Evolutionary conservation across 2,888 invertebrate genomes (phyloP).

Genomic region (Trimorus sp.): DNA sequence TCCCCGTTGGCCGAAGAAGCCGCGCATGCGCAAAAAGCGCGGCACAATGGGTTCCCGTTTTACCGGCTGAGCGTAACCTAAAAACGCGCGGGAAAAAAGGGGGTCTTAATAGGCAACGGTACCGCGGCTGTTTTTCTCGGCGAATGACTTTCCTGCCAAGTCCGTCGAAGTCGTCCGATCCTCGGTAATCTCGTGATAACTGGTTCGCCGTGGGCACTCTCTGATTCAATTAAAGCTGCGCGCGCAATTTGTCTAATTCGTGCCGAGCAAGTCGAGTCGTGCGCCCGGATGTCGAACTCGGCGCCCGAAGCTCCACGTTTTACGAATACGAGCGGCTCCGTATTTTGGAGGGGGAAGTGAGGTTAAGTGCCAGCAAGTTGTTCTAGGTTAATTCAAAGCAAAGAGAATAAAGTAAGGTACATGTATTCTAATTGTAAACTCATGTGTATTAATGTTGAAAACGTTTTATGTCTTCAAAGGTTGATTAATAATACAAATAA

Average conservation of each 20-base stretch:
- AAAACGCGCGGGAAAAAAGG: slow-evolving; percentile 2
- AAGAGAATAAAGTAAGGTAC: too few relatives aligned
- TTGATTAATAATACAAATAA: too few relatives aligned
- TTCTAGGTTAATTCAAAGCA: too few relatives aligned
- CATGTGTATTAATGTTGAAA: too few relatives aligned
- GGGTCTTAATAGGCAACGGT: slow-evolving; percentile 31
- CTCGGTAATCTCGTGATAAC: slow-evolving; percentile 35
- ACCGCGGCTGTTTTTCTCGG: slow-evolving; percentile 26
- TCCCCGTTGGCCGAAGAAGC: too few relatives aligned
- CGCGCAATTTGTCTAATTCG: slow-evolving; percentile 32
- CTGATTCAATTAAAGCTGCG: slow-evolving; percentile 39
- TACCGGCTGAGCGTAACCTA: slow-evolving; percentile 20
- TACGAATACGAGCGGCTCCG: too few relatives aligned
- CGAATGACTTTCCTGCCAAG: slow-evolving; percentile 18
- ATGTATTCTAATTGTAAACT: too few relatives aligned
- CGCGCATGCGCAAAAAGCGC: too few relatives aligned
- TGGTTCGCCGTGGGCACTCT: slow-evolving; percentile 20
- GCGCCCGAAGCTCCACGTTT: too few relatives aligned
- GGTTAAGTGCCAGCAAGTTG: too few relatives aligned
- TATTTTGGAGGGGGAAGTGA: too few relatives aligned
- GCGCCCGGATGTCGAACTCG: neutral
- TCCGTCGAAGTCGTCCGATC: slow-evolving; percentile 38
- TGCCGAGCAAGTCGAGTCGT: slow-evolving; percentile 9
- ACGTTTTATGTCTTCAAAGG: too few relatives aligned
- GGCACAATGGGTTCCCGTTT: slow-evolving; percentile 11